phyloP scores from a whole-genome alignment of 2,113 vertebrate genomes.

The Aegithalos caudatus region DNA sequence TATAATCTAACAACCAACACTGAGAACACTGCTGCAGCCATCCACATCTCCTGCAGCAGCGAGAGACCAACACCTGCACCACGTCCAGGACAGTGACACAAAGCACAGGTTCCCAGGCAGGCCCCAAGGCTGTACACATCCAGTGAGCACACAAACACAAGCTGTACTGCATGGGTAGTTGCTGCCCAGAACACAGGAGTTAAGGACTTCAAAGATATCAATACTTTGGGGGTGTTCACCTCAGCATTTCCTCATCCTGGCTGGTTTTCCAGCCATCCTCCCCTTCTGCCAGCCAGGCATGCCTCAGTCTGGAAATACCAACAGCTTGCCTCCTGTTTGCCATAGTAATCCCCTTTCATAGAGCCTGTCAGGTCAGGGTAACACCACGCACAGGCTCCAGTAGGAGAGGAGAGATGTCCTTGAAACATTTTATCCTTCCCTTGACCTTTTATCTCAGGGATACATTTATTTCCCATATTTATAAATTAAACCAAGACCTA shows the following conservation, averaged over 20 bases:
- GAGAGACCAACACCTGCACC: neutral
- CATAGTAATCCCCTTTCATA: neutral
- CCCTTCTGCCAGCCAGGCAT: neutral
- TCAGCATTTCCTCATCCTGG: neutral
- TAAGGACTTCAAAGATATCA: neutral
- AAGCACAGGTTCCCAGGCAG: neutral
- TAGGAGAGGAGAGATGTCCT: neutral
- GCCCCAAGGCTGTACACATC: neutral
- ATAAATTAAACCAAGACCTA: neutral
- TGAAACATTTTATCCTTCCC: neutral
- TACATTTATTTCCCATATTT: neutral
- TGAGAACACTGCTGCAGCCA: neutral
- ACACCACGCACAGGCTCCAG: neutral
- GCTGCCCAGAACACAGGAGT: accelerated
- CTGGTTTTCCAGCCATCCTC: neutral
- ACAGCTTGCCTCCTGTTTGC: neutral
- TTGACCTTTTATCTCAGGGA: neutral
- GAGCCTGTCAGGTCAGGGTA: neutral
- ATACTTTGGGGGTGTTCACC: neutral
- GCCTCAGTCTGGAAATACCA: neutral
- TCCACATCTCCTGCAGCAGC: neutral
- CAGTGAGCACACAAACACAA: neutral
- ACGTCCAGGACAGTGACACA: neutral
- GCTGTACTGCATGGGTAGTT: accelerated
- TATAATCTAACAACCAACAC: neutral